These are phyloP conservation scores for Catostylus mosaicus DNA, from an alignment of 30 jellyfish, hydroid and myxozoan species.

Conservation along the genomic window DNA sequence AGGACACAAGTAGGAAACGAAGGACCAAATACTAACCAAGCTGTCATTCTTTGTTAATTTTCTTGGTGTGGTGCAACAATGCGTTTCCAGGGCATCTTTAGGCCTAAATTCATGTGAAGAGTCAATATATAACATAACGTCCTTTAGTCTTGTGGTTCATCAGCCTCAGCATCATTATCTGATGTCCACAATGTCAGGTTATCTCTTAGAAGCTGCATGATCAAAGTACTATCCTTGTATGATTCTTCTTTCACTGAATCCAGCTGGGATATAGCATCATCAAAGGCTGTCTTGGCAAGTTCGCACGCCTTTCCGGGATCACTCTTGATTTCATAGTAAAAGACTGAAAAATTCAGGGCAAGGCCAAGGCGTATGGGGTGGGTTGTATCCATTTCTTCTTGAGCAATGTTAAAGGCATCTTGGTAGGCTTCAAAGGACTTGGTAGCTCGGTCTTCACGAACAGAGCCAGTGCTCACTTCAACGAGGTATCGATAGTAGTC, in stretches of 20 bases:
- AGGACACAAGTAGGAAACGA: not conserved
- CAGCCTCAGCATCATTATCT: slow-evolving; percentile 68
- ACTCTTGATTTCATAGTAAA: slow-evolving; percentile 89
- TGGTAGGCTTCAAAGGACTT: slow-evolving; percentile 87
- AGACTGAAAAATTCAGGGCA: slow-evolving; percentile 95
- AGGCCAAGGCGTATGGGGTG: slow-evolving; percentile 98
- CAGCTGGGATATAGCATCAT: slow-evolving; percentile 95
- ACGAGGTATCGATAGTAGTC: slow-evolving; percentile 95
- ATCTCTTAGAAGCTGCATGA: slow-evolving; percentile 98
- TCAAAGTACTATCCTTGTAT: slow-evolving; percentile 98
- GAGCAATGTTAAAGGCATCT: slow-evolving; percentile 80
- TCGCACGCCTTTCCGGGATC: slow-evolving; percentile 90
- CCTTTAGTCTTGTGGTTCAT: slow-evolving; percentile 36
- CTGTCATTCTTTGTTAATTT: slow-evolving; percentile 37
- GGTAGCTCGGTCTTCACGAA: slow-evolving; percentile 66
- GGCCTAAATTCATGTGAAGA: slow-evolving; percentile 67
- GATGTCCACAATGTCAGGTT: slow-evolving; percentile 98
- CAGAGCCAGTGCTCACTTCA: slow-evolving; percentile 69
- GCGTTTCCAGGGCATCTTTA: slow-evolving; percentile 34
- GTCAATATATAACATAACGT: slow-evolving; percentile 19
- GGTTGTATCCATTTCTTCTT: slow-evolving; percentile 63
- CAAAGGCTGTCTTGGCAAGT: slow-evolving; percentile 97
- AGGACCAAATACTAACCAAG: slow-evolving; percentile 55
- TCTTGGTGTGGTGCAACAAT: slow-evolving; percentile 17
- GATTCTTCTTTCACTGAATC: slow-evolving; percentile 94